Conservation (phyloP, 2,113 vertebrate genomes). For the Bungarus multicinctus region DNA sequence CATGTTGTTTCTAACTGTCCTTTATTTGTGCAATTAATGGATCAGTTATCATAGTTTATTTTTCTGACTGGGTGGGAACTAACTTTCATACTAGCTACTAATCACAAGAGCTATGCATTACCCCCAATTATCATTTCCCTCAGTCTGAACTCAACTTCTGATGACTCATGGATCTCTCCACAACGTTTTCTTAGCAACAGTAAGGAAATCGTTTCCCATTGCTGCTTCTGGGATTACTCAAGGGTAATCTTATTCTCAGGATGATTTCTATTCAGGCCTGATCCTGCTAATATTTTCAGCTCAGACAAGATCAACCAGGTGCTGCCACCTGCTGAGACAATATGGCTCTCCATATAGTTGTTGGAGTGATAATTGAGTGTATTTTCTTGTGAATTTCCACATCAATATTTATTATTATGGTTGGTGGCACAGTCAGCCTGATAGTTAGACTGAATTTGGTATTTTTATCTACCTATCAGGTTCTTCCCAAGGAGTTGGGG, state of each 20-base stretch:
- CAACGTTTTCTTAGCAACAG: neutral
- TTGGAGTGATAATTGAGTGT: neutral
- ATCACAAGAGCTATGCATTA: neutral
- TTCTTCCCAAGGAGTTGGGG: neutral
- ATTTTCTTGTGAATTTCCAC: neutral
- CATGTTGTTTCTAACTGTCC: neutral
- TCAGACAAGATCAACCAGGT: neutral
- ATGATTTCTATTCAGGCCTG: neutral
- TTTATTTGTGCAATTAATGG: neutral
- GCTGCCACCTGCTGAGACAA: neutral
- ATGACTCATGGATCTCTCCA: neutral
- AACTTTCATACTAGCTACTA: neutral
- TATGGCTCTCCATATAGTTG: neutral
- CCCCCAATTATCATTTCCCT: neutral
- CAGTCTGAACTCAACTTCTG: neutral
- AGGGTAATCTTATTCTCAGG: neutral
- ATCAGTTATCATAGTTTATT: neutral
- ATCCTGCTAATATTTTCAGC: neutral
- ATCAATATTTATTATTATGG: neutral
- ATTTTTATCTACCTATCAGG: neutral
- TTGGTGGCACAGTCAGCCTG: neutral
- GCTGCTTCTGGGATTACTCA: neutral
- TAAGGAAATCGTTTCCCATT: neutral
- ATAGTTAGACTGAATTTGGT: neutral
- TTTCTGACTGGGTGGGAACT: neutral